Percentiles rank a stretch among this genome's conserved stretches.
phyloP scores from a whole-genome alignment of 2,113 vertebrate species.

The Psettodes erumei region DNA sequence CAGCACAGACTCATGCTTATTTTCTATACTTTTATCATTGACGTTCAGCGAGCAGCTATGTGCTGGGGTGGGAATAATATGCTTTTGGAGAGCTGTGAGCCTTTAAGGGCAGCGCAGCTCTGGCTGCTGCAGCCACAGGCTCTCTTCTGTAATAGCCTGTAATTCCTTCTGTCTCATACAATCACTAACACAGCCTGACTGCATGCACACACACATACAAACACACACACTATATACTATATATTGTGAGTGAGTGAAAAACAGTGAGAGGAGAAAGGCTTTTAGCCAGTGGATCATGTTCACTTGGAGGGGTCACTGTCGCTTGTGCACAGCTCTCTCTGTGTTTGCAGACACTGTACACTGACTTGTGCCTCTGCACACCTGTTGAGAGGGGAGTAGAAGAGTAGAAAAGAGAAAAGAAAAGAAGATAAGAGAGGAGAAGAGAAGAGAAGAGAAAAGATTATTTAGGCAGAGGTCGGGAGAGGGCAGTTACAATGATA shows the following conservation, averaged over 20 bases:
- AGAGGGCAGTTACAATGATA: constrained; percentile 31
- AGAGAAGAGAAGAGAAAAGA: constrained; percentile 2
- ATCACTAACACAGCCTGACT: constrained; percentile 70
- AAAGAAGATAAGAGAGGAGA: neutral
- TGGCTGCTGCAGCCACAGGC: constrained; percentile 69
- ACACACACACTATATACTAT: constrained; percentile 11
- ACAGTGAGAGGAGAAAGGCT: constrained; percentile 24
- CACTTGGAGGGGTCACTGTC: neutral
- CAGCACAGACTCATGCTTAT: constrained; percentile 41
- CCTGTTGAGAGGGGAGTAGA: constrained; percentile 16
- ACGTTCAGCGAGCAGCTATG: constrained; percentile 61
- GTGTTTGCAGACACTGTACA: constrained; percentile 27
- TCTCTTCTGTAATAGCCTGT: constrained; percentile 76
- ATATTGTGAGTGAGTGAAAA: neutral
- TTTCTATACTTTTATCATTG: constrained; percentile 62
- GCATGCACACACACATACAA: constrained; percentile 33
- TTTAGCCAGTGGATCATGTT: constrained; percentile 27
- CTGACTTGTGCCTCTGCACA: constrained; percentile 3
- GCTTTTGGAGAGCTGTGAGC: constrained; percentile 62
- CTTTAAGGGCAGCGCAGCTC: constrained; percentile 69
- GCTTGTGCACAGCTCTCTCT: constrained; percentile 21
- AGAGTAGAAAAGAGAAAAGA: neutral
- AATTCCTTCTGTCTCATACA: constrained; percentile 78
- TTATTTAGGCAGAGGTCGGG: constrained; percentile 16
- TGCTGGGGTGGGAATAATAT: constrained; percentile 65